Evolutionary conservation across 2,888 invertebrate species (phyloP).

Genomic region (Caenorhabditis sp.): DNA sequence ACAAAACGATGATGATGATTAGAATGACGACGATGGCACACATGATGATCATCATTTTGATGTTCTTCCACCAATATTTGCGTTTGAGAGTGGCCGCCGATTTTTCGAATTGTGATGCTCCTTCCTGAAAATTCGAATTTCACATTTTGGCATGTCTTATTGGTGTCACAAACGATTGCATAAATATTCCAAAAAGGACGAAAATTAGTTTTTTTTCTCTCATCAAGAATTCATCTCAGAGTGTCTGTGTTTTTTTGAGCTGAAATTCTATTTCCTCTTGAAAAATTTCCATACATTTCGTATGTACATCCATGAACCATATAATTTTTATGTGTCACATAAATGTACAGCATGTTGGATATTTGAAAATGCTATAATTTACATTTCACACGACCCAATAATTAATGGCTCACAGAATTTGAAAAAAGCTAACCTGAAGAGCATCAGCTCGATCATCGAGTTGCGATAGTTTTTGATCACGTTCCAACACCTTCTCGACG

Average conservation of each 20-base stretch:
- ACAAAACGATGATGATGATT: constrained; percentile 68
- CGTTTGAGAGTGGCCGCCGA: constrained; percentile 71
- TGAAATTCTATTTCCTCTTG: too few relatives aligned
- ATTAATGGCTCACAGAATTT: too few relatives aligned
- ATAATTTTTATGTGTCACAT: too few relatives aligned
- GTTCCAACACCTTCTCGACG: constrained; percentile 71
- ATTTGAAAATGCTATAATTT: too few relatives aligned
- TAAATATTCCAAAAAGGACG: too few relatives aligned
- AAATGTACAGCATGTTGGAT: too few relatives aligned
- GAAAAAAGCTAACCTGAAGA: constrained; percentile 51
- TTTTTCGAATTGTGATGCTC: constrained; percentile 71
- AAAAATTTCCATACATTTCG: too few relatives aligned
- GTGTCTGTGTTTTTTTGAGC: too few relatives aligned
- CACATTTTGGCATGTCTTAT: neutral
- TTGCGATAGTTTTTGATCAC: constrained; percentile 71
- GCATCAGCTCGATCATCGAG: constrained; percentile 71
- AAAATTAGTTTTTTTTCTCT: too few relatives aligned
- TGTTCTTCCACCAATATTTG: constrained; percentile 71
- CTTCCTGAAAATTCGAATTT: constrained; percentile 60
- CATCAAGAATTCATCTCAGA: too few relatives aligned
- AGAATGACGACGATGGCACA: constrained; percentile 66
- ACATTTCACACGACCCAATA: too few relatives aligned
- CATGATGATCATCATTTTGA: constrained; percentile 71
- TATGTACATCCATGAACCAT: too few relatives aligned
- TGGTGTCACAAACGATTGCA: neutral